A percentile compares a stretch with the other conserved stretches of the same genome.
These are phyloP conservation scores for Notiomystis cincta DNA, from an alignment of 2,113 vertebrate species.

Conservation along the genomic window DNA sequence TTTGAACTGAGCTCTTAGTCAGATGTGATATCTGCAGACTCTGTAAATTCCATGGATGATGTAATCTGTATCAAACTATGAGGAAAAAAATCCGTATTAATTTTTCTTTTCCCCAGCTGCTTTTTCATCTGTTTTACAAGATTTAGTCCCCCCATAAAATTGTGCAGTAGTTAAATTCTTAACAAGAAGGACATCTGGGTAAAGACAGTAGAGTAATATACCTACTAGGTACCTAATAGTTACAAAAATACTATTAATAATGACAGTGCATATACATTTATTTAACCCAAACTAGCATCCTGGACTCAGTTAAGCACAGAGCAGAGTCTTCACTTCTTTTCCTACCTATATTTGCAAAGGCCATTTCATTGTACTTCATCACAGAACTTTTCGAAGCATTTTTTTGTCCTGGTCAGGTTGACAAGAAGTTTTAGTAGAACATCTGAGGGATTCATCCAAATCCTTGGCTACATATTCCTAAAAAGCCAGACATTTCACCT, in stretches of 20 bases:
- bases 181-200: not conserved
- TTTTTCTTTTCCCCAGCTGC: not conserved
- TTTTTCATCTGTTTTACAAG: not conserved
- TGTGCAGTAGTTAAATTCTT: not conserved
- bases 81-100: not conserved
- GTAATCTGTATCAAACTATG: not conserved
- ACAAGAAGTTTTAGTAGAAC: not conserved
- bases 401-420: not conserved
- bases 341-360: not conserved
- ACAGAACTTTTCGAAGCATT: rapidly evolving
- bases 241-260: not conserved
- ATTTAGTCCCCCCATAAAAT: not conserved
- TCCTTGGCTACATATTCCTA: not conserved
- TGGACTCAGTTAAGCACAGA: not conserved
- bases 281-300: not conserved
- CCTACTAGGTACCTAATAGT: not conserved
- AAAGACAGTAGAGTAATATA: not conserved
- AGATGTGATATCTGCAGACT: not conserved
- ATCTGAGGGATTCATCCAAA: not conserved
- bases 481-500: not conserved
- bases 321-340: not conserved
- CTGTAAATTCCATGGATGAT: not conserved
- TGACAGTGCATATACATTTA: not conserved
- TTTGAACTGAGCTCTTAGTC: not conserved
- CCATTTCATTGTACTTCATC: not conserved